A percentile compares a stretch with the other conserved stretches of the same genome.
These are phyloP conservation scores for Australoheros facetus DNA, from an alignment of 2,797 vertebrate species.

Conservation along the genomic window DNA sequence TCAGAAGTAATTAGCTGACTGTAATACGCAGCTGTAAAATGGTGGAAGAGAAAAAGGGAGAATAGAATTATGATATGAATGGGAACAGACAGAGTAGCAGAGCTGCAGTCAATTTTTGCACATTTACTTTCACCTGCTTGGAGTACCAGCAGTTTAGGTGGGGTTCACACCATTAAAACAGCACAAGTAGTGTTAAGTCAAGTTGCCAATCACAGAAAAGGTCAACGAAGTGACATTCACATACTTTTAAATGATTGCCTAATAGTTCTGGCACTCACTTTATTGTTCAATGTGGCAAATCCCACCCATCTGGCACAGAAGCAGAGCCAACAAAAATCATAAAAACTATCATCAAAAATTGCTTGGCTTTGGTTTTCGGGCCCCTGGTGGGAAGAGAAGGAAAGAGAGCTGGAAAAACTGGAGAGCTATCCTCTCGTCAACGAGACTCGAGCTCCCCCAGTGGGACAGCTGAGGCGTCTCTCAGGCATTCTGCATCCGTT, in stretches of 20 bases:
- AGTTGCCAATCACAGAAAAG: constrained; percentile 54
- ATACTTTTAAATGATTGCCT: constrained; percentile 64
- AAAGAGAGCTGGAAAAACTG: constrained; percentile 43
- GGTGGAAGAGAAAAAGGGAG: constrained; percentile 8
- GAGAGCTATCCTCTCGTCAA: constrained; percentile 24
- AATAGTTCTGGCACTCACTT: constrained; percentile 64
- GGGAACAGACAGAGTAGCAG: constrained; percentile 39
- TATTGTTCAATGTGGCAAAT: constrained; percentile 71
- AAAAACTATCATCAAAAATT: constrained; percentile 65
- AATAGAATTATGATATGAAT: constrained; percentile 28
- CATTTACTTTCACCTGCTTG: constrained; percentile 48
- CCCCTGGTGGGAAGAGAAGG: constrained; percentile 38
- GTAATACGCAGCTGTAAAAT: constrained; percentile 19
- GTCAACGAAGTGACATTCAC: constrained; percentile 63
- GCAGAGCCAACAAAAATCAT: constrained; percentile 68
- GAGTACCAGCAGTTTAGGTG: constrained; percentile 43
- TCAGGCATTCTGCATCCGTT: constrained; percentile 64
- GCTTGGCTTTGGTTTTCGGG: constrained; percentile 45
- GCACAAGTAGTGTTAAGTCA: constrained; percentile 51
- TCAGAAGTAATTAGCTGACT: constrained; percentile 14
- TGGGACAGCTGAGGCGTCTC: constrained; percentile 59
- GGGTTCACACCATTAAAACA: constrained; percentile 47
- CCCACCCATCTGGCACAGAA: constrained; percentile 69
- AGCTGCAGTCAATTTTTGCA: constrained; percentile 31
- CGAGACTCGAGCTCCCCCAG: constrained; percentile 72